Conservation (phyloP, 2,113 vertebrate species). For the Catharus minimus region DNA sequence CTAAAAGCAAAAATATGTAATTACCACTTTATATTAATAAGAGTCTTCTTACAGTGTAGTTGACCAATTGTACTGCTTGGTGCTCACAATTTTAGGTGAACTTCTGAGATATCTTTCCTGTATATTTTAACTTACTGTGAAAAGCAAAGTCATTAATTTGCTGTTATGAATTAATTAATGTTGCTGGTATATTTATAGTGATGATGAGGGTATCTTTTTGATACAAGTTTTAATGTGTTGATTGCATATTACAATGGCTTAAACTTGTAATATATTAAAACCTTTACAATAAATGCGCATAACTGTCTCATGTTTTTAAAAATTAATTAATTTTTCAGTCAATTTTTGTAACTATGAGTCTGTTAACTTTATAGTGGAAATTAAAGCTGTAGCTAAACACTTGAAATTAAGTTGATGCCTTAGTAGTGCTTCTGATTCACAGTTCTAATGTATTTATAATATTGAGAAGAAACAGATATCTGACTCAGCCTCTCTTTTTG, state of each 20-base stretch:
- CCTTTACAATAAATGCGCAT: not conserved
- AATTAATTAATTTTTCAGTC: not conserved
- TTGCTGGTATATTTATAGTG: not conserved
- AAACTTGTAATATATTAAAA: constrained; percentile 40
- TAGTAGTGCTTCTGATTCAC: not conserved
- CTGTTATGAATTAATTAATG: not conserved
- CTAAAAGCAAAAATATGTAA: not conserved
- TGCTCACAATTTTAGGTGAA: not conserved
- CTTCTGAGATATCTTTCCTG: not conserved
- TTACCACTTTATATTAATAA: not conserved
- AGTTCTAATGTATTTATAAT: not conserved
- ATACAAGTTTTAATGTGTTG: not conserved
- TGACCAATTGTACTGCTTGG: not conserved
- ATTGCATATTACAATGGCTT: not conserved
- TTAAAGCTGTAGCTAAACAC: not conserved
- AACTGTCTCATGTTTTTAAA: constrained; percentile 11
- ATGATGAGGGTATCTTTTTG: not conserved
- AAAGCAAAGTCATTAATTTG: not conserved
- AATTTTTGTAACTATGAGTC: not conserved
- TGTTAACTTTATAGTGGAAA: not conserved
- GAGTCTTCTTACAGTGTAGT: not conserved
- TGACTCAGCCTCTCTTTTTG: not conserved
- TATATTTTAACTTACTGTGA: not conserved
- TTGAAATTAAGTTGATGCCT: not conserved
- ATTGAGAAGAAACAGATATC: not conserved